Conservation (phyloP, 2,113 vertebrate genomes). For the Ptychochromis oligacanthus region DNA sequence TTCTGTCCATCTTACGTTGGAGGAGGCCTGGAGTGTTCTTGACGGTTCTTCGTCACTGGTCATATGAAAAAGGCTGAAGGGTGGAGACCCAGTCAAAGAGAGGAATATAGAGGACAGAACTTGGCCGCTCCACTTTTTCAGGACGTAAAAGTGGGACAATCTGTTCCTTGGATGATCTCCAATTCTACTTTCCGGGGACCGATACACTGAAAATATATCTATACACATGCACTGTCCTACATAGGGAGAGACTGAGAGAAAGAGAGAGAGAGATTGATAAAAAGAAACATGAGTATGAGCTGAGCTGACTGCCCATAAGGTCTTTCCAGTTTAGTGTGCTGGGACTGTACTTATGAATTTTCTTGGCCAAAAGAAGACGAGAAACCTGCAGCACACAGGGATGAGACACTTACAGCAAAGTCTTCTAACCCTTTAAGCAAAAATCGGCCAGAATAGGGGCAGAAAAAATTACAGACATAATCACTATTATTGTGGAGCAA, state of each 20-base stretch:
- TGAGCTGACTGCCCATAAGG: conserved; percentile 8
- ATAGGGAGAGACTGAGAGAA: conserved; percentile 71
- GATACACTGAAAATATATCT: conserved; percentile 86
- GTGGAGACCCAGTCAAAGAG: conserved; percentile 65
- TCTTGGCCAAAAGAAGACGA: not conserved
- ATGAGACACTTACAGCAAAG: not conserved
- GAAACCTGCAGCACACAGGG: not conserved
- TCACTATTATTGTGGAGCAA: too few relatives aligned
- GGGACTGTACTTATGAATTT: conserved; percentile 4
- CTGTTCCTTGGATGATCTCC: conserved; percentile 86
- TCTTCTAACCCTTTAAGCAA: too few relatives aligned
- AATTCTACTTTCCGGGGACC: conserved; percentile 86
- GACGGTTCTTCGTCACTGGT: conserved; percentile 22
- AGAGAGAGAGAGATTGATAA: conserved; percentile 48
- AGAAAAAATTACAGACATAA: too few relatives aligned
- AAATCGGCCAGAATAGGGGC: too few relatives aligned
- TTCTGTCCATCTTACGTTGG: conserved; percentile 31
- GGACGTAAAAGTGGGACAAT: conserved; percentile 84
- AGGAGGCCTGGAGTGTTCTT: conserved; percentile 28
- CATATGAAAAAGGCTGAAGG: conserved; percentile 61
- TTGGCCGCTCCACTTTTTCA: conserved; percentile 83
- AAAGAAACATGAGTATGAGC: conserved; percentile 18
- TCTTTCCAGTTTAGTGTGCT: conserved; percentile 15
- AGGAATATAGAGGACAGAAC: conserved; percentile 76
- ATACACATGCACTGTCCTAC: conserved; percentile 82